Evolutionary conservation across 64 coral and sea anemone species (phyloP).

Genomic region (Exaiptasia diaphana): DNA sequence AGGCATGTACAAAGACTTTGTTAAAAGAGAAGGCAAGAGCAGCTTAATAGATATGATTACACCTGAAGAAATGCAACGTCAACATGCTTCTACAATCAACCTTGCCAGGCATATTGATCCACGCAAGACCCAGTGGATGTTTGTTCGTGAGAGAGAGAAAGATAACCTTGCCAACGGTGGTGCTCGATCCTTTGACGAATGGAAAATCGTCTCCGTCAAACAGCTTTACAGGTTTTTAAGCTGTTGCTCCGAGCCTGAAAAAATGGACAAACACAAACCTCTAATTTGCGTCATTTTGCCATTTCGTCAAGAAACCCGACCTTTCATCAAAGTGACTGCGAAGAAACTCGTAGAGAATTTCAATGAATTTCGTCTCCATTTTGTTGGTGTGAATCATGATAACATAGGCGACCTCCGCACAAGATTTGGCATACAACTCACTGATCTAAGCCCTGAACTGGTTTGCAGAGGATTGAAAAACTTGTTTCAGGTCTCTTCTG

Average conservation of each 20-base stretch:
- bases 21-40: neutral
- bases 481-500: neutral
- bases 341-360: constrained; percentile 45
- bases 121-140: constrained; percentile 53
- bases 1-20: constrained; percentile 50
- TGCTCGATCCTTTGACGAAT: neutral
- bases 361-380: neutral
- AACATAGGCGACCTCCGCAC: neutral
- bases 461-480: neutral
- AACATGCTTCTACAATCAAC: neutral
- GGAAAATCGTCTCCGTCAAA: neutral
- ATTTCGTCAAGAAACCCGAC: neutral
- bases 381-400: constrained; percentile 11
- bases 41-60: constrained; percentile 40
- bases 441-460: constrained; percentile 10
- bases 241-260: constrained; percentile 57
- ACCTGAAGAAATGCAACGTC: constrained; percentile 1
- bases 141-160: constrained; percentile 50
- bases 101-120: constrained; percentile 41
- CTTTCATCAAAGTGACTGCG: constrained; percentile 39
- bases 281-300: constrained; percentile 57
- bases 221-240: constrained; percentile 29
- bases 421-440: neutral
- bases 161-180: neutral
- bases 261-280: constrained; percentile 47